A percentile compares a stretch with the other conserved stretches of the same genome.
These are phyloP conservation scores for Poecilia latipinna DNA, from an alignment of 2,113 vertebrate species.

Conservation along the genomic window DNA sequence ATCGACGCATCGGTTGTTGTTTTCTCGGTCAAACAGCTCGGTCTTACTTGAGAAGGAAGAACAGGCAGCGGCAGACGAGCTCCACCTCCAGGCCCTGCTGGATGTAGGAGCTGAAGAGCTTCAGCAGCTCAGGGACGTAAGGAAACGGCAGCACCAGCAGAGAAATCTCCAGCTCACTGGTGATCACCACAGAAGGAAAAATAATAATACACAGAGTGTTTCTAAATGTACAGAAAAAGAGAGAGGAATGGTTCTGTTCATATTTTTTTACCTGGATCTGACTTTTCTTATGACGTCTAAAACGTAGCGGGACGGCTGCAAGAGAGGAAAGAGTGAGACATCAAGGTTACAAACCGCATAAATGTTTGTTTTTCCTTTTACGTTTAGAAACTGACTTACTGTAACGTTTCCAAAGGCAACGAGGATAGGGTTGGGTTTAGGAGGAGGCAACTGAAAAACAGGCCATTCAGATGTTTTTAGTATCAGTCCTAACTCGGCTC, in stretches of 20 bases:
- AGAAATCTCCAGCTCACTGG: slow-evolving; percentile 93
- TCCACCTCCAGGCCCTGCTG: slow-evolving; percentile 87
- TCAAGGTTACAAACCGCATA: not conserved
- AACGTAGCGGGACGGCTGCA: slow-evolving; percentile 87
- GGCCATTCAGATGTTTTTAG: not conserved
- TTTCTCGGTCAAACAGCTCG: no score
- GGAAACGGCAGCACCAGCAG: slow-evolving; percentile 94
- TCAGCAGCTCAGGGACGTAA: slow-evolving; percentile 89
- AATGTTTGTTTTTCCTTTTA: not conserved
- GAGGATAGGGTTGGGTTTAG: slow-evolving; percentile 86
- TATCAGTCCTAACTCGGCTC: not conserved
- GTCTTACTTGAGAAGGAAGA: slow-evolving; percentile 92
- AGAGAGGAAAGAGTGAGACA: slow-evolving; percentile 28
- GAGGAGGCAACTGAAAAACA: slow-evolving; percentile 85
- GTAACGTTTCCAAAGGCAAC: slow-evolving; percentile 88
- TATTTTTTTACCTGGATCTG: slow-evolving; percentile 87
- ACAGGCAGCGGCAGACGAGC: slow-evolving; percentile 92
- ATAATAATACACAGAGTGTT: not conserved
- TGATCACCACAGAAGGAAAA: not conserved
- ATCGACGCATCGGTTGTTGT: no score
- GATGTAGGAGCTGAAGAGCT: slow-evolving; percentile 87
- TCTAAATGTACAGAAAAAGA: not conserved
- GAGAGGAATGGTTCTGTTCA: not conserved
- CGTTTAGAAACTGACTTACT: slow-evolving; percentile 78
- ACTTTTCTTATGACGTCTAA: slow-evolving; percentile 94